Percentiles rank a stretch among this genome's conserved stretches.
phyloP scores from a whole-genome alignment of 2,888 invertebrate species.

The Stramonita haemastoma region DNA sequence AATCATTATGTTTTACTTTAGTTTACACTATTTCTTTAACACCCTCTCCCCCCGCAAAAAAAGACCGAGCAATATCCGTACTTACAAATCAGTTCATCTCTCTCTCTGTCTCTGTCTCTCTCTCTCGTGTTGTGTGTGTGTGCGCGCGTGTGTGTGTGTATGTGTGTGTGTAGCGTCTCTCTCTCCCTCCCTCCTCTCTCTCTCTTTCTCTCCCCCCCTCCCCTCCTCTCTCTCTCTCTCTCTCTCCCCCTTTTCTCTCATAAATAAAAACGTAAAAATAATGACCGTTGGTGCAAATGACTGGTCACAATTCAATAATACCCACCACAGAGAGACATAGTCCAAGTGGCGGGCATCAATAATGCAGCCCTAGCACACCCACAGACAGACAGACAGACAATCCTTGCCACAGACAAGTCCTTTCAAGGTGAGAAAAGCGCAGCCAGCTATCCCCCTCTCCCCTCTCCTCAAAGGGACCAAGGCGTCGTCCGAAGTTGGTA shows the following conservation, averaged over 20 bases:
- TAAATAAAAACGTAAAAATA: background rate
- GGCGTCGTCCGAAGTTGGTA: no score
- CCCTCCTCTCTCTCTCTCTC: background rate
- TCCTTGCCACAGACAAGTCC: no score
- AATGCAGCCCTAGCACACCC: no score
- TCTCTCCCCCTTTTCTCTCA: background rate
- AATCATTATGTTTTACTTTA: background rate
- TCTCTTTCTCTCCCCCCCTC: conserved; percentile 16
- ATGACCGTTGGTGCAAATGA: no score
- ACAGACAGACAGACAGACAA: no score
- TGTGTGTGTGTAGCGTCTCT: background rate
- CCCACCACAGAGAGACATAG: no score
- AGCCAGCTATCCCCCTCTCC: no score
- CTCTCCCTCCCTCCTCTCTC: conserved; percentile 26
- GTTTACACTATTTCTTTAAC: background rate
- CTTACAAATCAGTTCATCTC: background rate
- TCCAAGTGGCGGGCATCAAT: no score
- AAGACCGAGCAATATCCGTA: background rate
- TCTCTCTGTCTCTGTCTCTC: conserved; percentile 6
- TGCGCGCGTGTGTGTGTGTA: background rate
- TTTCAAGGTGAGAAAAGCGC: no score
- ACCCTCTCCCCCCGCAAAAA: background rate
- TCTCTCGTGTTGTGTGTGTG: background rate
- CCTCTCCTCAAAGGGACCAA: no score
- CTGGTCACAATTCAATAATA: no score